Evolutionary conservation across 2,797 vertebrate genomes (phyloP), one percentile per base, ranked within the genome.

Genomic region (Crenuchus spilurus): DNA sequence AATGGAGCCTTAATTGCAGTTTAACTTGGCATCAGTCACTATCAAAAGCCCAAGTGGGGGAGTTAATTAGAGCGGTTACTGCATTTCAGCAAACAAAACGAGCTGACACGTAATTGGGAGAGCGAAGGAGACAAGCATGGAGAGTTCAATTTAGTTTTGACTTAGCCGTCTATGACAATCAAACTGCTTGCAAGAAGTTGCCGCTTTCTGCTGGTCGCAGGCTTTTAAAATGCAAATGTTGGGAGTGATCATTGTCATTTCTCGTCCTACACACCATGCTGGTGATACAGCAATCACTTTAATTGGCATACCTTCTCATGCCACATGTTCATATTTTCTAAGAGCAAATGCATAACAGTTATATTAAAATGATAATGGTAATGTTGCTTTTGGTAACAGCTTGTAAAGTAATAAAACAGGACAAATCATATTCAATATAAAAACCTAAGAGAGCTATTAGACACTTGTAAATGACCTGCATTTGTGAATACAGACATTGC

Each of bases 21-120:
- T 58, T 58, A 30, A 70, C 24, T 80, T 20, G 10, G 63, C 55
- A 76, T 79, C 52, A 76, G 78, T 81, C 76, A 64, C 68, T 46
- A 77, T 72, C 63, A 79, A 63, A 37, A 61, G 81, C 48, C 58
- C 33, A 77, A n/a, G 61, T 80, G 55, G 46, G 52, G 33, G 39
- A 54, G 39, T n/a, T 67, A 67, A 65, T 73, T 70, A 68, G 80
- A 54, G 68, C 48, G 35, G 65, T 75, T 68, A 73, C 77, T 84
- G 72, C 72, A 61, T 78, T 75, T 67, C 66, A 31, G 72, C 26
- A 66, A 80, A 76, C 48, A 79, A 67, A 58, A 65, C 49, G 48
- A 57, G 72, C 51, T 74, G 62, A 57, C 62, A 37, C n/a, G 51
- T 58, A 66, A 55, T 60, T 42, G 68, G 24, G n/a, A 58, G 55